Percentiles rank a stretch among this genome's conserved stretches.
phyloP scores from a whole-genome alignment of 2,797 vertebrate species.

The Sternotherus odoratus region DNA sequence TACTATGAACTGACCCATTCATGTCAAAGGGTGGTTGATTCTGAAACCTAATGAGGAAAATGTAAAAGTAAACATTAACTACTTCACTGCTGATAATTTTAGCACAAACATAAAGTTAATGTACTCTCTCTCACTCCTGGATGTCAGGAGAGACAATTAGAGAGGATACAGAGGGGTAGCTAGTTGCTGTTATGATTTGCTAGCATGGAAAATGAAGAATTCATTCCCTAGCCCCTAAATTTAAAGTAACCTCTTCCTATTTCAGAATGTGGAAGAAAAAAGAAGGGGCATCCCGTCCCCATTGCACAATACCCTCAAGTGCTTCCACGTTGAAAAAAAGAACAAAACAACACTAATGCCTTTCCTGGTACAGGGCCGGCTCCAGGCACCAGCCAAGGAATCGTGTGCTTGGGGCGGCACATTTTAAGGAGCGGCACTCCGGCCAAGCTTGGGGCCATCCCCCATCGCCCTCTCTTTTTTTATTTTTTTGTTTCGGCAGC shows the following conservation, averaged over 20 bases:
- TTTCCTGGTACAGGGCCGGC: not conserved
- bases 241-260: not conserved
- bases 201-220: not conserved
- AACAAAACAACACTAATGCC: not conserved
- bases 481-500: no score
- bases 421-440: no score
- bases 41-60: not conserved
- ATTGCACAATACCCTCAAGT: not conserved
- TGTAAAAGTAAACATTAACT: not conserved
- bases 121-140: not conserved
- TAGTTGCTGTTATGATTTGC: not conserved
- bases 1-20: not conserved
- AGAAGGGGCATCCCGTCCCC: not conserved
- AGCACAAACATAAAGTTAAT: not conserved
- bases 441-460: no score
- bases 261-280: not conserved
- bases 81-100: not conserved
- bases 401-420: no score
- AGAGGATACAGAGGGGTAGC: not conserved
- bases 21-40: not conserved
- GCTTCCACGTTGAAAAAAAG: not conserved
- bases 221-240: not conserved
- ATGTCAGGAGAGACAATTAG: not conserved
- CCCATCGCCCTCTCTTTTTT: no score
- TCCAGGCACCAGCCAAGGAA: no score